These are phyloP conservation scores for Cladopsammia gracilis DNA, from an alignment of 64 coral and sea anemone species.

Conservation along the genomic window DNA sequence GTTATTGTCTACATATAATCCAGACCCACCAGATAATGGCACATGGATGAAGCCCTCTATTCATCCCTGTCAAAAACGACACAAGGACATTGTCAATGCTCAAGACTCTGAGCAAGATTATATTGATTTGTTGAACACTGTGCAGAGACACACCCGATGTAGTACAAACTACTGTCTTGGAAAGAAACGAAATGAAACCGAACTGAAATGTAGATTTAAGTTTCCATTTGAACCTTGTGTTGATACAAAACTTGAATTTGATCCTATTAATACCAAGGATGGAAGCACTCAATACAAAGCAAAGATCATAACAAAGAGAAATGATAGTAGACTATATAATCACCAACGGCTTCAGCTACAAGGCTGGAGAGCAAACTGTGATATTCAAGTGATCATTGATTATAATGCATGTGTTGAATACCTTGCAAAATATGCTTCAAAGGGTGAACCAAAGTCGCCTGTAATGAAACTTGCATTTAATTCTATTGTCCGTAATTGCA, in stretches of 20 bases:
- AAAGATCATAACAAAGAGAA: conserved; percentile 16
- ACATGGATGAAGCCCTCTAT: conserved; percentile 3
- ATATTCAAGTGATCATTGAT: neutral
- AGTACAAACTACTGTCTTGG: conserved; percentile 36
- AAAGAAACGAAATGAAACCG: neutral
- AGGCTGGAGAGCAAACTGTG: conserved; percentile 22
- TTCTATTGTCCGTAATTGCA: conserved; percentile 1
- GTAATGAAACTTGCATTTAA: conserved; percentile 23
- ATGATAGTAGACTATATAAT: neutral
- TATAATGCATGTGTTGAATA: no score
- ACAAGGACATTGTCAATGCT: conserved; percentile 8
- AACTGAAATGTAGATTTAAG: conserved; percentile 52
- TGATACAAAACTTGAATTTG: conserved; percentile 9
- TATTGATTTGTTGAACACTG: conserved; percentile 44
- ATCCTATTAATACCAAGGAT: conserved; percentile 6
- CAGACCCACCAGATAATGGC: conserved; percentile 12
- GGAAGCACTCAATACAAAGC: conserved; percentile 1
- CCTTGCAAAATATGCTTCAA: neutral
- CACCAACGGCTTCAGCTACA: conserved; percentile 21
- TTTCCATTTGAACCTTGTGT: conserved; percentile 27
- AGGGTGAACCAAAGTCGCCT: conserved; percentile 13
- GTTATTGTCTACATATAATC: conserved; percentile 13
- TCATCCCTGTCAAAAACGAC: conserved; percentile 36
- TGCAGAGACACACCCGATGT: conserved; percentile 31
- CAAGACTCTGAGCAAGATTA: neutral